Percentiles rank a stretch among this genome's conserved stretches.
Conservation (phyloP, 2,888 invertebrate species). For the Margaritifera margaritifera region DNA sequence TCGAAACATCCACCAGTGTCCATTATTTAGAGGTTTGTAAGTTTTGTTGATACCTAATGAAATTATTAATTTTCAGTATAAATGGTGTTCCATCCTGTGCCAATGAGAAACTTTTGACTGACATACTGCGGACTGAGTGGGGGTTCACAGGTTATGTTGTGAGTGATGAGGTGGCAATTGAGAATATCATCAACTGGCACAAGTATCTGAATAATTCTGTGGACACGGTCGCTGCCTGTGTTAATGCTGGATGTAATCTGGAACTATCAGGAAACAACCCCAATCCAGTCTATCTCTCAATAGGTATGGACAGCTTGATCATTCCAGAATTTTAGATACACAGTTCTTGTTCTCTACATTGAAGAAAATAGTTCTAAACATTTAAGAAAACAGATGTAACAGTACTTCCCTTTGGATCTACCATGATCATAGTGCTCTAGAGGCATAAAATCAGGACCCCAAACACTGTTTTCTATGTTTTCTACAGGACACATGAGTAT, state of each 20-base stretch:
- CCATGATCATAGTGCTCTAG: no score
- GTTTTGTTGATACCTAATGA: no score
- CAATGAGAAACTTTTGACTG: constrained; percentile 60
- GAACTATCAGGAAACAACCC: constrained; percentile 49
- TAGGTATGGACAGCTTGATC: constrained; percentile 25
- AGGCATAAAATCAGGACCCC: no score
- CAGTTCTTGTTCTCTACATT: not conserved
- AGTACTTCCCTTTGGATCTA: not conserved
- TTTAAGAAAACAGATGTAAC: not conserved
- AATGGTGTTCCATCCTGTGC: constrained; percentile 69
- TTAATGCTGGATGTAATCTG: constrained; percentile 59
- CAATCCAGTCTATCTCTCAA: constrained; percentile 42
- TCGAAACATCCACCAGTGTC: no score
- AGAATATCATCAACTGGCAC: constrained; percentile 54
- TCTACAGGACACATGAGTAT: no score
- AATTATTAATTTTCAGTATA: constrained; percentile 39
- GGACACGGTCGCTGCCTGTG: constrained; percentile 53
- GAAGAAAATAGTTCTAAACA: not conserved
- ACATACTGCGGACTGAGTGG: constrained; percentile 63
- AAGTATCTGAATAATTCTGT: constrained; percentile 54
- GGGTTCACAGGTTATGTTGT: constrained; percentile 66
- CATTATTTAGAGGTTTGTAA: no score
- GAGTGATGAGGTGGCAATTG: constrained; percentile 66
- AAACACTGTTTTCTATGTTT: no score
- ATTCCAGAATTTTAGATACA: not conserved